Percentiles rank a stretch among this genome's conserved stretches.
Conservation (phyloP, 1,140 invertebrate species). For the Aleiodes sp. region DNA sequence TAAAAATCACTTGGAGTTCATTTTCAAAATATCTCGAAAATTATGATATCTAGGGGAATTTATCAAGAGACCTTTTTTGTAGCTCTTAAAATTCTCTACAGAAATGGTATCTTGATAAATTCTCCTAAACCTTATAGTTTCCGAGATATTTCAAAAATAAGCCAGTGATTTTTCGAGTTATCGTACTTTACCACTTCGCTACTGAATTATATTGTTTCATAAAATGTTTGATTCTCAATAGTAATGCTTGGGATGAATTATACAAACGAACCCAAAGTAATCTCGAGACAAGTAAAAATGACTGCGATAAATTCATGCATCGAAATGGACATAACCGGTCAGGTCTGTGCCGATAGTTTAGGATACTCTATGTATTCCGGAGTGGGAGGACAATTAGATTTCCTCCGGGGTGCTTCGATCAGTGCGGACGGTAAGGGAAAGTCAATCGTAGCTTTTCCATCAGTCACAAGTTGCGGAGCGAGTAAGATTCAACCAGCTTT, state of each 20-base stretch:
- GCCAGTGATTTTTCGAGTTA: no score
- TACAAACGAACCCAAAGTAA: slow-evolving; percentile 83
- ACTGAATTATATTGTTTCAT: no score
- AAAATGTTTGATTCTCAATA: slow-evolving; percentile 53
- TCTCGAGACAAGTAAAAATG: slow-evolving; percentile 87
- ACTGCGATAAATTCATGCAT: slow-evolving; percentile 98
- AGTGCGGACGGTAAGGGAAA: slow-evolving; percentile 87
- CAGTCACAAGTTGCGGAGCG: slow-evolving; percentile 81
- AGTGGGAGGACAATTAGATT: slow-evolving; percentile 93
- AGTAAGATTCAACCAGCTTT: slow-evolving; percentile 89
- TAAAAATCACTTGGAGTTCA: neutral
- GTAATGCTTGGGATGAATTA: slow-evolving; percentile 89
- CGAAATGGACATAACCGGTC: slow-evolving; percentile 94
- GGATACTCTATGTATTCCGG: slow-evolving; percentile 92
- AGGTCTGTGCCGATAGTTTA: slow-evolving; percentile 92
- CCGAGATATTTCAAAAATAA: no score
- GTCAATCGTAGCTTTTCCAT: slow-evolving; percentile 92
- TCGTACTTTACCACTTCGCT: no score
- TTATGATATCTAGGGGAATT: no score
- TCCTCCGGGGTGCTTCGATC: slow-evolving; percentile 91
- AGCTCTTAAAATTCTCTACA: no score
- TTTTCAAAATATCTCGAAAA: no score
- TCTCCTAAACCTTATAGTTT: no score
- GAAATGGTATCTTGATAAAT: no score
- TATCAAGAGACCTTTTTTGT: no score